phyloP scores from a whole-genome alignment of 2,888 invertebrate genomes.

The Parnassius apollo region DNA sequence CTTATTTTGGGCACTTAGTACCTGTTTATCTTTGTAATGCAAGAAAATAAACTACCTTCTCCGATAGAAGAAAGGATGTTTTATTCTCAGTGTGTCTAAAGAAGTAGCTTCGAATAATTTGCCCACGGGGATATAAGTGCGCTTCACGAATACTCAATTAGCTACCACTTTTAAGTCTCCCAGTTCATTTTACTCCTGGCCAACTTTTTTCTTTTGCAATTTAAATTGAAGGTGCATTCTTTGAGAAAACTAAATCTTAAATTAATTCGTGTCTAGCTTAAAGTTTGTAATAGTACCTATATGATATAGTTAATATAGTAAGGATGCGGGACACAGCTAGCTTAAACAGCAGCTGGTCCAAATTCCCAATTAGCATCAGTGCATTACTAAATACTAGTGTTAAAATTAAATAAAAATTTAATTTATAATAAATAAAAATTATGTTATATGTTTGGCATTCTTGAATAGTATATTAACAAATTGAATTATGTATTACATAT shows the following conservation, averaged over 20 bases:
- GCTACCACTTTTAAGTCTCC: conserved; percentile 60
- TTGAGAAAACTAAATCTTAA: neutral
- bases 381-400: too few relatives aligned
- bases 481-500: too few relatives aligned
- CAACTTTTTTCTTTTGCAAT: conserved; percentile 30
- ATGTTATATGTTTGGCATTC: too few relatives aligned
- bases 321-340: neutral
- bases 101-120: conserved; percentile 47
- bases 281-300: too few relatives aligned
- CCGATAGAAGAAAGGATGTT: conserved; percentile 24
- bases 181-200: conserved; percentile 36
- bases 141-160: conserved; percentile 64
- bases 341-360: neutral
- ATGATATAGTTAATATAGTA: neutral
- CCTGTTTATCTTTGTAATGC: too few relatives aligned
- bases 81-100: conserved; percentile 36
- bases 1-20: too few relatives aligned
- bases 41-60: conserved; percentile 5
- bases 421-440: too few relatives aligned
- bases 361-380: neutral
- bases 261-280: neutral
- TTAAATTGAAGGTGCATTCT: conserved; percentile 9
- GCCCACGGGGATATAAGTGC: conserved; percentile 50
- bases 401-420: too few relatives aligned
- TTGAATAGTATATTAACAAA: too few relatives aligned